Conservation (phyloP, 2,888 invertebrate genomes). For the Sinhomidia bicolor region DNA sequence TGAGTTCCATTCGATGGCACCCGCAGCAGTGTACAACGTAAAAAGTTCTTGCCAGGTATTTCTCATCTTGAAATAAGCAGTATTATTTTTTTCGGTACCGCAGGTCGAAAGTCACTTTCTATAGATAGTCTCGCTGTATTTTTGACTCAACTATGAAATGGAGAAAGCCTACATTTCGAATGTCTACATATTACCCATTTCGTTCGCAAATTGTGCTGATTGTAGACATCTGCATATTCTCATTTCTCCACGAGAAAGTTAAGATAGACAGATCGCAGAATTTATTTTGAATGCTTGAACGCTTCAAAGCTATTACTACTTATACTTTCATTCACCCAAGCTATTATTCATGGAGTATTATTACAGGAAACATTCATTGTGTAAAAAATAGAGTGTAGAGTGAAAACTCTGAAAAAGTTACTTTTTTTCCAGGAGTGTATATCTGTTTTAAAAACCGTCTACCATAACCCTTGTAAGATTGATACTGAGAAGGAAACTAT, state of each 20-base stretch:
- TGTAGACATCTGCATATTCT: neutral
- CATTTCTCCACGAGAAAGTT: neutral
- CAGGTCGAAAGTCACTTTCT: too few species aligned
- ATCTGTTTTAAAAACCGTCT: neutral
- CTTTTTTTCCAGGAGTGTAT: neutral
- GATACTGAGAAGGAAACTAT: slow-evolving; percentile 27
- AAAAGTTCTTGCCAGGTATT: neutral
- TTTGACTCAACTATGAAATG: too few species aligned
- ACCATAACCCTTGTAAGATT: slow-evolving; percentile 4
- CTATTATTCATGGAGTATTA: slow-evolving; percentile 16
- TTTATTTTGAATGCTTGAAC: neutral
- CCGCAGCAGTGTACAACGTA: neutral
- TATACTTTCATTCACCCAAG: neutral
- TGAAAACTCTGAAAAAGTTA: neutral
- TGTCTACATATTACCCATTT: neutral
- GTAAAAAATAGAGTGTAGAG: neutral
- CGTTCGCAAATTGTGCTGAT: neutral
- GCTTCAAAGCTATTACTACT: too few species aligned
- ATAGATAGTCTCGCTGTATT: too few species aligned
- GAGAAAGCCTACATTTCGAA: neutral
- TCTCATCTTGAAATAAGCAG: too few species aligned
- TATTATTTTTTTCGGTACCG: too few species aligned
- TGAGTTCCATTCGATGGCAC: slow-evolving; percentile 43
- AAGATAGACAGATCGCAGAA: neutral
- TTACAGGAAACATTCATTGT: slow-evolving; percentile 3